Conservation (phyloP, 2,797 vertebrate species). For the Cynopterus sphinx region DNA sequence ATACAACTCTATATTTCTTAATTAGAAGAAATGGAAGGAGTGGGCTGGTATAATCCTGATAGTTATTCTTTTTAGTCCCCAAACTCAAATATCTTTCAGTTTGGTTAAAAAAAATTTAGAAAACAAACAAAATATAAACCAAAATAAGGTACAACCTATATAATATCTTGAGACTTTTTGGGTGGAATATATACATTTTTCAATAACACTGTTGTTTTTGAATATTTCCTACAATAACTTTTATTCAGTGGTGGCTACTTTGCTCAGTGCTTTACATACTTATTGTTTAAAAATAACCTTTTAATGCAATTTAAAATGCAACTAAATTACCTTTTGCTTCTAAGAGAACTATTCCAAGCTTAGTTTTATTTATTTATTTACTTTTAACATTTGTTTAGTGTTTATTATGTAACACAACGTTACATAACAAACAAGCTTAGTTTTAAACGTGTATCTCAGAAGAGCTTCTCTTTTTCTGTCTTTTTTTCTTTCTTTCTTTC, state of each 20-base stretch:
- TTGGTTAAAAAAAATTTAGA: slow-evolving; percentile 29
- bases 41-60: background rate
- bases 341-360: background rate
- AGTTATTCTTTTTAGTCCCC: background rate
- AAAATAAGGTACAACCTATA: background rate
- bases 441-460: slow-evolving; percentile 29
- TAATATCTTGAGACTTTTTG: background rate
- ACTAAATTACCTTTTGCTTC: slow-evolving; percentile 32
- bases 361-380: background rate
- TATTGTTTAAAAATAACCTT: slow-evolving; percentile 50
- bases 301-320: slow-evolving; percentile 50
- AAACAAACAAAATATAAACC: slow-evolving; percentile 34
- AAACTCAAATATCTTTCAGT: slow-evolving; percentile 6
- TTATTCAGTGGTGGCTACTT: background rate
- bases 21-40: slow-evolving; percentile 14
- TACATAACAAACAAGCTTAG: background rate
- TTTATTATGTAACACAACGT: too few relatives aligned
- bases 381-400: too few relatives aligned
- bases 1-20: background rate
- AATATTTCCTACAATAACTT: background rate
- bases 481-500: background rate
- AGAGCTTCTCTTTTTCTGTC: slow-evolving; percentile 48
- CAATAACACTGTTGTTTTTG: background rate
- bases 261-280: background rate
- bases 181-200: background rate